Base-by-base conservation (phyloP, 1,140 invertebrate genomes). In the Trinorchestia longiramus region DNA sequence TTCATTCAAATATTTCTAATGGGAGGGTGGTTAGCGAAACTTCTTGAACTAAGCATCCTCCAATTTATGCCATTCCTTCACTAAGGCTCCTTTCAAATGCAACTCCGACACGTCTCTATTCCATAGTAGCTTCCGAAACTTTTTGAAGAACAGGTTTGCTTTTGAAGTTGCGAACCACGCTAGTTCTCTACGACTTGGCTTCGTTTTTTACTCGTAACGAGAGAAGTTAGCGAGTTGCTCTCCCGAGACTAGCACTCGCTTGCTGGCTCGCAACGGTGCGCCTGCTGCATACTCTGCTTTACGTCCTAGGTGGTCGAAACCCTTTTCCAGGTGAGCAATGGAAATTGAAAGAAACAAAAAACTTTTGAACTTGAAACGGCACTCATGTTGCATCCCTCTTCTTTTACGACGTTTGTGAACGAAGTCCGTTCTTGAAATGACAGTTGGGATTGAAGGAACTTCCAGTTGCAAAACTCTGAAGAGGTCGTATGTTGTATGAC, bases 111-210 rank as follows among this genome's bases (percentile, higher is more conserved):
- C 62, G 62, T 19, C 62, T 77, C 62, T 77, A 77, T 77, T 77
- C 62, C 62, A 36, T 77, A 43, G 88, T 90, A 90, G 41, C 88
- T 90, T 90, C 88, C 41, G 62, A 77, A 90, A 90, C 41, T 90
- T 90, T 43, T 90, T 90, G 88, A 90, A 90, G 41, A 43, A 90
- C 11, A 90, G 88, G 88, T 90, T 90, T 90, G 88, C 88, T 43
- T 90, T 90, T 90, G 88, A 90, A 90, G 88, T 90, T 28, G 43
- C 88, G 88, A 90, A 90, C 41, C n/a, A 43, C 88, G 88, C 88
- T 45, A 94, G 41, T 94, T 94, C 43, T 94, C 92, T 45, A 44
- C 41, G 92, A 94, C n/a, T 90, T 94, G 92, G 36, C 92, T 94
- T 47, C 92, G 92, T 94, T 94, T 45, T 77, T 94, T 40, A 45